Base-by-base conservation (phyloP, 2,888 invertebrate genomes). In the Homarus gammarus region DNA sequence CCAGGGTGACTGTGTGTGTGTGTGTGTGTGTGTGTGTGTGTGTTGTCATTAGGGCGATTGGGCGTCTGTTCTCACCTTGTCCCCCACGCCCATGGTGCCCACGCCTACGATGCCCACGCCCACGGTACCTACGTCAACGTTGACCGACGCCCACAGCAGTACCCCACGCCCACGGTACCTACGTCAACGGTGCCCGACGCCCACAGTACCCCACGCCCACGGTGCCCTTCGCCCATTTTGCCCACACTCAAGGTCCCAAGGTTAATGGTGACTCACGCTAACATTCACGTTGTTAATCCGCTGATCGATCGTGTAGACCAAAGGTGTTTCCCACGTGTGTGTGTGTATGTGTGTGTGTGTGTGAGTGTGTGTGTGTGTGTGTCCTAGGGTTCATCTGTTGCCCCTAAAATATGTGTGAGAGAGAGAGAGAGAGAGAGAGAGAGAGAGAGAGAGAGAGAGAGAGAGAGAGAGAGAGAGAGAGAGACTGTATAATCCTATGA, bases 301-400 rank as follows among this genome's bases (percentile, higher is more conserved):
- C 31, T 33, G 31, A 31, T 70, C 8, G 22, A 70, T 31, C 70
- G 22, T 70, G 27, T 64, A 64, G 6, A 27, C 64, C 3, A 27
- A 64, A 6, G 27, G n/a, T 10, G 5, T 10, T 18, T 10, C 64
- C 44, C 44, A 31, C 18, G 36, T 70, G 70, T 70, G 70, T 70
- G 70, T 70, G 70, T 70, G 70, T 70, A 70, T 70, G 70, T 70
- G 70, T 70, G 70, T 70, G 70, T 70, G 70, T 70, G 70, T 70
- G 70, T 70, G 70, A 70, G 70, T 70, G 70, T 70, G 70, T 70
- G 70, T 70, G 70, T 70, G 31, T 70, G 70, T 70, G 70, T 70
- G 70, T 70, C 27, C 31, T n/a, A 27, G 70, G n/a, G 70, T 70
- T n/a, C 31, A 31, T 70, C 1, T 70, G 70, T 70, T 1, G n/a